These are phyloP conservation scores for Heptranchias perlo DNA, from an alignment of 2,113 vertebrate genomes.

Conservation along the genomic window DNA sequence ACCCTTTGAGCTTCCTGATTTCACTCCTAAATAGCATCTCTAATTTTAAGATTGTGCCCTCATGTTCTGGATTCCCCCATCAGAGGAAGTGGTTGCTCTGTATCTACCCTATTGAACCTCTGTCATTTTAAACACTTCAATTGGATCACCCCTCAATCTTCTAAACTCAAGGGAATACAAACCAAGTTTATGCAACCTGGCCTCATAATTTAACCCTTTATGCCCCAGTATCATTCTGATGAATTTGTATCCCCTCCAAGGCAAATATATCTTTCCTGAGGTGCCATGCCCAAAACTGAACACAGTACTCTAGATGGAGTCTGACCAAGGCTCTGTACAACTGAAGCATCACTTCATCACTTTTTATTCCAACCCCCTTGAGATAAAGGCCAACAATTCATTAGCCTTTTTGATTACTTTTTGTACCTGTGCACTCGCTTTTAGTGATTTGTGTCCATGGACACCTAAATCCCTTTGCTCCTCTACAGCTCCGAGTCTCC, in stretches of 20 bases:
- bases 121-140: no score
- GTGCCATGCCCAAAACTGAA: background rate
- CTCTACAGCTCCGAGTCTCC: background rate
- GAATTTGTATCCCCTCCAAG: background rate
- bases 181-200: no score
- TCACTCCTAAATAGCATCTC: background rate
- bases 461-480: background rate
- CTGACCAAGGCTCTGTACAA: background rate
- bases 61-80: background rate
- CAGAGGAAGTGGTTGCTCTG: background rate
- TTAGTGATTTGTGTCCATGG: background rate
- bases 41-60: background rate
- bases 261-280: background rate
- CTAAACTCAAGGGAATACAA: background rate
- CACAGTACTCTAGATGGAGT: background rate
- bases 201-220: background rate
- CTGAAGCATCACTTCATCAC: background rate
- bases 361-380: constrained; percentile 1
- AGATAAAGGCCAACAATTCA: background rate
- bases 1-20: background rate
- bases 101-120: background rate
- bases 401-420: background rate
- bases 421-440: background rate
- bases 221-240: background rate
- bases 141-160: background rate